Evolutionary conservation across 2,113 vertebrate species (phyloP).

Genomic region (Varanus salvator): DNA sequence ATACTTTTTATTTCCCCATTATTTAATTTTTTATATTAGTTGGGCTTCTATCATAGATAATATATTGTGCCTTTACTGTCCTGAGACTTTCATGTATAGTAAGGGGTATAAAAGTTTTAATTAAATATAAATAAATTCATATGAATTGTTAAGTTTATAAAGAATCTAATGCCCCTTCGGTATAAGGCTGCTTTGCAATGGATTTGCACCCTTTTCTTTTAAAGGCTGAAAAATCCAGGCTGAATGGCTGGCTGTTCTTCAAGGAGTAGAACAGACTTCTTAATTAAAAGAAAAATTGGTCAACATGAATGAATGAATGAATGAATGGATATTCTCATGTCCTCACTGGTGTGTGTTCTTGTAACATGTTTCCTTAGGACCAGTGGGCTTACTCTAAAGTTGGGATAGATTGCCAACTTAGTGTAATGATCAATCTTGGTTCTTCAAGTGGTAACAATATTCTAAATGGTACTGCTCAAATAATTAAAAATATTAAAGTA

Average conservation of each 20-base stretch:
- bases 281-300: not conserved
- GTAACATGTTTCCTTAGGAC: not conserved
- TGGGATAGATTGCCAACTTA: constrained; percentile 24
- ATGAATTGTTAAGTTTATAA: not conserved
- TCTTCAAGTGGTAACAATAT: constrained; percentile 33
- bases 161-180: constrained; percentile 12
- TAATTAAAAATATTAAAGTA: not conserved
- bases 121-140: not conserved
- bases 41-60: too few species aligned
- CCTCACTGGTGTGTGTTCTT: not conserved
- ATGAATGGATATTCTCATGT: not conserved
- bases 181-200: constrained; percentile 3
- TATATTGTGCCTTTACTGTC: too few species aligned
- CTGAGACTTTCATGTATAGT: too few species aligned
- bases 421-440: constrained; percentile 40
- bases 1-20: too few species aligned
- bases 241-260: constrained; percentile 24
- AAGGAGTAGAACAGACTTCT: not conserved
- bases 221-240: constrained; percentile 10
- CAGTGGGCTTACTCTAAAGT: not conserved
- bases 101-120: too few species aligned
- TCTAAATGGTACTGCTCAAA: constrained; percentile 61
- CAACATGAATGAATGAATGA: not conserved
- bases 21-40: too few species aligned
- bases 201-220: constrained; percentile 25